These are phyloP conservation scores for Autographa gamma DNA, from an alignment of 2,888 invertebrate genomes.

Conservation along the genomic window DNA sequence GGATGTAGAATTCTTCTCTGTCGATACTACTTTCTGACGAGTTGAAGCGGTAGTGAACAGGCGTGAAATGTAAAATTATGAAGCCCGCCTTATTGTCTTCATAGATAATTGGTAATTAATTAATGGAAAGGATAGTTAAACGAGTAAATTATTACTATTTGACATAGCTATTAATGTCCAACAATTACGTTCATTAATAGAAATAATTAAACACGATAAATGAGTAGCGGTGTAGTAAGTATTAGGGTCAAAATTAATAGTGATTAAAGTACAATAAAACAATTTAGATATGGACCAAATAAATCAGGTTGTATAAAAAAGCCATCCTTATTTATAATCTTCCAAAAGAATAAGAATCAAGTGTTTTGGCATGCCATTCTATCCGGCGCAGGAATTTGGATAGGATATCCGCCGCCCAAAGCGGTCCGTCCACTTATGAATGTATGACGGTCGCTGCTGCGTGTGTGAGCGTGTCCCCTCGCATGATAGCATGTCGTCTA, in stretches of 20 bases:
- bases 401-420: conserved; percentile 78
- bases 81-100: conserved; percentile 6
- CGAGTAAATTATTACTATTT: not conserved
- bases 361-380: conserved; percentile 47
- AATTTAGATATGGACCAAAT: not conserved
- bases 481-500: conserved; percentile 74
- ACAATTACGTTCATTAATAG: not conserved
- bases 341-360: conserved; percentile 15
- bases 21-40: conserved; percentile 15
- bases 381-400: conserved; percentile 68
- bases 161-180: not conserved
- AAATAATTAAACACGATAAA: not conserved
- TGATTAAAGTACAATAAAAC: not conserved
- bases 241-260: not conserved
- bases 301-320: not conserved
- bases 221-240: not conserved
- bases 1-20: conserved; percentile 28
- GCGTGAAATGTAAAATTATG: conserved; percentile 12
- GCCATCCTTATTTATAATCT: not conserved
- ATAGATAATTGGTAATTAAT: conserved; percentile 8
- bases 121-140: conserved; percentile 19
- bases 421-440: conserved; percentile 65
- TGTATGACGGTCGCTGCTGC: conserved; percentile 62
- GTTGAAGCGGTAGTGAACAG: conserved; percentile 14
- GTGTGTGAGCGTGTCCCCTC: conserved; percentile 62